A percentile compares a stretch with the other conserved stretches of the same genome.
phyloP scores from a whole-genome alignment of 2,113 vertebrate species.

The Jaculus jaculus region DNA sequence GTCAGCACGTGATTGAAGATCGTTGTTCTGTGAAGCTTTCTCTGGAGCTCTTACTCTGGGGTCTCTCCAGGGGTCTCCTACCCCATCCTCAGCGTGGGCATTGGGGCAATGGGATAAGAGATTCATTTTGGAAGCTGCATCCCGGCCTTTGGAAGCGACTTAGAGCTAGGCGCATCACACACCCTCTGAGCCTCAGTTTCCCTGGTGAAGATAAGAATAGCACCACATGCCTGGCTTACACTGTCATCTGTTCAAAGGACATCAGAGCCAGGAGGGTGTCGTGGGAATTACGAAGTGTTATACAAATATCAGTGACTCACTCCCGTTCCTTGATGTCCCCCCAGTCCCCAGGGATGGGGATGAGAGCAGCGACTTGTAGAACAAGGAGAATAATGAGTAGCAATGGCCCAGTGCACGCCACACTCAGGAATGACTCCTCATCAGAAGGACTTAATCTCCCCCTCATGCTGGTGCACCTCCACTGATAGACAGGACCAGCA shows the following conservation, averaged over 20 bases:
- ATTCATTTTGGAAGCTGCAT: background rate
- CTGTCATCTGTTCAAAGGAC: background rate
- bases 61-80: background rate
- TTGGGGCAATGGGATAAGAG: background rate
- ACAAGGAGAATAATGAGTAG: background rate
- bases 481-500: rapidly evolving
- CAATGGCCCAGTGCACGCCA: rapidly evolving
- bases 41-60: background rate
- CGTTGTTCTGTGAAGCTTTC: too few relatives aligned
- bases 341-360: background rate
- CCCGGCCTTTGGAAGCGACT: background rate
- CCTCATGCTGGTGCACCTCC: rapidly evolving
- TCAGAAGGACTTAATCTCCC: background rate
- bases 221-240: rapidly evolving
- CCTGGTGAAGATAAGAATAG: background rate
- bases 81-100: background rate
- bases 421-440: background rate
- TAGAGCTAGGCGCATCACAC: too few relatives aligned
- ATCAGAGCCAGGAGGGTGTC: too few relatives aligned
- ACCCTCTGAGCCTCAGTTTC: background rate
- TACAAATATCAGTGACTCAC: background rate
- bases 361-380: background rate
- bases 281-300: background rate
- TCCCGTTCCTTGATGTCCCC: background rate
- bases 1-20: background rate